Evolutionary conservation across 2,888 invertebrate genomes (phyloP).

Genomic region (Silvanus unidentatus): DNA sequence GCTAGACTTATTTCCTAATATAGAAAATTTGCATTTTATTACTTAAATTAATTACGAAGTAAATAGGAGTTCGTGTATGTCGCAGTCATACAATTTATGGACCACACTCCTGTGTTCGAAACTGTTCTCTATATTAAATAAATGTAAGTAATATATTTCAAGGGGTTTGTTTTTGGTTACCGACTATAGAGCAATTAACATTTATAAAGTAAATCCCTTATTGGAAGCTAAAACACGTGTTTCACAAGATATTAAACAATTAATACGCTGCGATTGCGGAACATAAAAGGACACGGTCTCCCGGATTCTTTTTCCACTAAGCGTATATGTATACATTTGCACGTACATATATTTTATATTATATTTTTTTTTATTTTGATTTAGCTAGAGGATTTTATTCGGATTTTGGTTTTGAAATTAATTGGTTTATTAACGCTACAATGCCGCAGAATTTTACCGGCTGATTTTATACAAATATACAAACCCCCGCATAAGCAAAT

Average conservation of each 20-base stretch:
- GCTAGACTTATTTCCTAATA: no score
- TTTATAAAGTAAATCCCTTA: constrained; percentile 45
- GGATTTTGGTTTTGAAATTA: constrained; percentile 42
- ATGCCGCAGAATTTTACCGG: constrained; percentile 27
- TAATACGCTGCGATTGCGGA: constrained; percentile 34
- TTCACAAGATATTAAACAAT: constrained; percentile 46
- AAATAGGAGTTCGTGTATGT: no score
- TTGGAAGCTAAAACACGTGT: constrained; percentile 44
- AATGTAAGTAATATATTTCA: no score
- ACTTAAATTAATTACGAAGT: no score
- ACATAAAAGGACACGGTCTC: constrained; percentile 4
- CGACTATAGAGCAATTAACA: constrained; percentile 40
- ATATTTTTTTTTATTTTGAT: constrained; percentile 36
- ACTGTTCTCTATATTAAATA: no score
- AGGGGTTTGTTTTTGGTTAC: constrained; percentile 8
- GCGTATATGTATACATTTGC: no score
- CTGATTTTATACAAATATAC: constrained; percentile 18
- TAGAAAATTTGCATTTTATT: no score
- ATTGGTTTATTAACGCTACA: constrained; percentile 41
- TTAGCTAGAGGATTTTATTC: constrained; percentile 36
- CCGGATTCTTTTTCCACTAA: neutral
- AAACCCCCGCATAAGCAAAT: constrained; percentile 5
- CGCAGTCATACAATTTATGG: no score
- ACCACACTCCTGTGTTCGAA: no score
- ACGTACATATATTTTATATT: no score